These are phyloP conservation scores for Heliothis subflexa DNA, from an alignment of 1,140 invertebrate species.

Conservation along the genomic window DNA sequence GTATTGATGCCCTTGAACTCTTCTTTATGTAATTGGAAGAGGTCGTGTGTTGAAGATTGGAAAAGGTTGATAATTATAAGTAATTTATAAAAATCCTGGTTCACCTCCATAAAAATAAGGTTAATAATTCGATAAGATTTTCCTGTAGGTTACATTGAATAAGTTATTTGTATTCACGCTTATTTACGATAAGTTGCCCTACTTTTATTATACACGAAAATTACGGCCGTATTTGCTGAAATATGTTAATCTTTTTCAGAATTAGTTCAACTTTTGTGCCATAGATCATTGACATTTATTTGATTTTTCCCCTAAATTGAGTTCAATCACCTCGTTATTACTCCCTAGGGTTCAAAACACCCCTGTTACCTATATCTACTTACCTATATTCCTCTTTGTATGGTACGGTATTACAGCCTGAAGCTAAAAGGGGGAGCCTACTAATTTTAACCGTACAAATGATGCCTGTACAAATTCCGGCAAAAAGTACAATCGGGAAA, in stretches of 20 bases:
- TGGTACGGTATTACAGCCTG: slow-evolving; percentile 3
- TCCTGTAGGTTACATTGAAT: neutral
- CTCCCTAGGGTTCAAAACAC: slow-evolving; percentile 7
- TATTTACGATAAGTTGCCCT: slow-evolving; percentile 20
- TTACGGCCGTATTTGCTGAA: slow-evolving; percentile 5
- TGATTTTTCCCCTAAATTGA: slow-evolving; percentile 4
- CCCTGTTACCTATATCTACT: neutral
- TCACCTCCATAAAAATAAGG: neutral
- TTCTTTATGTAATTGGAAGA: too few species aligned
- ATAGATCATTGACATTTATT: slow-evolving; percentile 2
- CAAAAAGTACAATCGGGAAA: slow-evolving; percentile 46
- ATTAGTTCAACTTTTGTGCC: neutral
- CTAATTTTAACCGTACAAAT: slow-evolving; percentile 37
- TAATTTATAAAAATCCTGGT: too few species aligned
- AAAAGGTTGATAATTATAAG: too few species aligned
- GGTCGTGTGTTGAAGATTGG: too few species aligned
- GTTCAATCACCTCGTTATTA: slow-evolving; percentile 6
- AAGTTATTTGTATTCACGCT: neutral
- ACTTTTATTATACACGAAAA: neutral
- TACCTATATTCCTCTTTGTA: slow-evolving; percentile 15
- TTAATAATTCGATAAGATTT: neutral
- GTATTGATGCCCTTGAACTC: too few species aligned
- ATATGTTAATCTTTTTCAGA: slow-evolving; percentile 6
- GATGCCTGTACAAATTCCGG: neutral
- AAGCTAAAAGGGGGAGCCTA: slow-evolving; percentile 28